Conservation (phyloP, 2,888 invertebrate genomes). For the Drosophila nigricruria region DNA sequence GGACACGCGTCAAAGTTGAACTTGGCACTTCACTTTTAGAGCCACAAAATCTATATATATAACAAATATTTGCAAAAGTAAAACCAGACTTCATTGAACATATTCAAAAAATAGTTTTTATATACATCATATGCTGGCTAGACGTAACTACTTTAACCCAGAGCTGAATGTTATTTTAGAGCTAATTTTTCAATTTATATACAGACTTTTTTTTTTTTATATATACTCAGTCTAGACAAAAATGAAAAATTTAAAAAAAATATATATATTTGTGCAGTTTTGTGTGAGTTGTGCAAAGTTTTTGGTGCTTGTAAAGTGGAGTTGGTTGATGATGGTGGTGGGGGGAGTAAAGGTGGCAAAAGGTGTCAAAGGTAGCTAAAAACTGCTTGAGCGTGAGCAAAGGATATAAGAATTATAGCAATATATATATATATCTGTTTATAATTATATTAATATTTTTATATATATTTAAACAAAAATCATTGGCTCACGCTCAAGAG, state of each 20-base stretch:
- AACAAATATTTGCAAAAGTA: background rate
- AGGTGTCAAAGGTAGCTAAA: slow-evolving; percentile 1
- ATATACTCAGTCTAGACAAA: slow-evolving; percentile 12
- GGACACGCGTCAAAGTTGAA: slow-evolving; percentile 39
- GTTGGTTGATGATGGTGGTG: slow-evolving; percentile 8
- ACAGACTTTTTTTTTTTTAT: slow-evolving; percentile 7
- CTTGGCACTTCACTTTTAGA: background rate
- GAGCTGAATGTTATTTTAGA: background rate
- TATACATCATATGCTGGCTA: background rate
- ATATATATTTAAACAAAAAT: background rate
- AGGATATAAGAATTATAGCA: fast-evolving
- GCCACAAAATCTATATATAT: background rate
- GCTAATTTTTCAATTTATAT: slow-evolving; percentile 16
- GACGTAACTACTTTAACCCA: background rate
- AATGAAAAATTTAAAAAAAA: background rate
- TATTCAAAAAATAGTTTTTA: background rate
- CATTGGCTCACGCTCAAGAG: slow-evolving; percentile 10
- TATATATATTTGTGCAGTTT: slow-evolving; percentile 38
- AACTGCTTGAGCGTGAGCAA: slow-evolving; percentile 11
- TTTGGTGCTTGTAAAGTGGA: slow-evolving; percentile 10
- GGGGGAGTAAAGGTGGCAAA: background rate
- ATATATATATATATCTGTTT: too few relatives aligned
- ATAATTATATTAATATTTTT: background rate
- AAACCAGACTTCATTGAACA: too few relatives aligned
- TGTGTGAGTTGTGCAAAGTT: slow-evolving; percentile 50